A percentile compares a stretch with the other conserved stretches of the same genome.
Conservation (phyloP, 2,113 vertebrate species). For the Tachysurus vachellii region DNA sequence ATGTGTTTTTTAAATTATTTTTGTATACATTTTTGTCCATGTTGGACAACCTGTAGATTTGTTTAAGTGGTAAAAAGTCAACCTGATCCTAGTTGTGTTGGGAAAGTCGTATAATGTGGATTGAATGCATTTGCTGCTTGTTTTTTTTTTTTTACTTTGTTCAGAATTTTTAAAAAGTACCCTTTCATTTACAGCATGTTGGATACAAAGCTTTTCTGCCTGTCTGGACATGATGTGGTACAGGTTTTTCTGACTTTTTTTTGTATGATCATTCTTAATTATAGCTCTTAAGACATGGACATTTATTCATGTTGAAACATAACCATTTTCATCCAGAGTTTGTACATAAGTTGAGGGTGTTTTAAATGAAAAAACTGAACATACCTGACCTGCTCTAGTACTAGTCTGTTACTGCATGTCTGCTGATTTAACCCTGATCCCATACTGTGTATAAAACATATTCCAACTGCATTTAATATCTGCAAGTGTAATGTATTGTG, state of each 20-base stretch:
- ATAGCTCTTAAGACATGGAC: background rate
- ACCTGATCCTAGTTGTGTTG: background rate
- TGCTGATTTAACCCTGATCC: background rate
- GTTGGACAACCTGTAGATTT: background rate
- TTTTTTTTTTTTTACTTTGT: background rate
- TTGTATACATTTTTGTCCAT: slow-evolving; percentile 10
- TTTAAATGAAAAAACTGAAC: background rate
- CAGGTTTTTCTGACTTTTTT: background rate
- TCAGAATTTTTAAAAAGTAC: background rate
- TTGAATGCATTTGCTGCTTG: no score
- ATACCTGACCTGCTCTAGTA: background rate
- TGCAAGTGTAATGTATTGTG: background rate
- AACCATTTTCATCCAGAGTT: background rate
- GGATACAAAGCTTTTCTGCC: background rate
- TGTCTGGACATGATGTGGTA: background rate
- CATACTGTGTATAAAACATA: background rate
- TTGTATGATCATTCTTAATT: background rate
- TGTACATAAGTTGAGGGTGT: background rate
- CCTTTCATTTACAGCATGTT: background rate
- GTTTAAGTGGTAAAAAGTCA: background rate
- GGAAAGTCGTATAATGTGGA: background rate
- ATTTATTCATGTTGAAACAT: background rate
- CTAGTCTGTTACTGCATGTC: background rate
- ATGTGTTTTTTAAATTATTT: background rate
- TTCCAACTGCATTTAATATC: background rate